phyloP scores from a whole-genome alignment of 2,888 invertebrate genomes.

The Perizoma flavofasciatum region DNA sequence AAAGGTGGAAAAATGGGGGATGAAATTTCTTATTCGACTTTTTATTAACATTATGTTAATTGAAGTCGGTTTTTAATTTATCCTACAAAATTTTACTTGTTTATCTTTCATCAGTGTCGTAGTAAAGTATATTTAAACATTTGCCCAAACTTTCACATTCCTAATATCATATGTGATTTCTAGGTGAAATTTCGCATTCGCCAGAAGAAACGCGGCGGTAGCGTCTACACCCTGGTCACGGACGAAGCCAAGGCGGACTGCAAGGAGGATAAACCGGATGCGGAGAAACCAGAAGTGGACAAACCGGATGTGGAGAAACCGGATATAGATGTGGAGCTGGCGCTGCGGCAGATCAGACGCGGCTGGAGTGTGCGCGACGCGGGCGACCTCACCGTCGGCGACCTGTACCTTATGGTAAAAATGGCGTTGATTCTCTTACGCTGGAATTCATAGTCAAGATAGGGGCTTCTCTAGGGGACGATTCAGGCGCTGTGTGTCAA shows the following conservation, averaged over 20 bases:
- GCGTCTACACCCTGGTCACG: slow-evolving; percentile 64
- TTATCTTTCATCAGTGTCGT: too few species aligned
- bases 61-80: too few species aligned
- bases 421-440: not conserved
- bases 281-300: slow-evolving; percentile 50
- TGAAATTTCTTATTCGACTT: too few species aligned
- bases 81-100: too few species aligned
- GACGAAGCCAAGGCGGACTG: slow-evolving; percentile 52
- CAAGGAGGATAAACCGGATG: slow-evolving; percentile 46
- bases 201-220: slow-evolving; percentile 73
- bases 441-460: too few species aligned
- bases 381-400: slow-evolving; percentile 93
- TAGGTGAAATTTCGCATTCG: slow-evolving; percentile 69
- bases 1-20: too few species aligned
- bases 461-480: too few species aligned
- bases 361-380: slow-evolving; percentile 93
- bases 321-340: slow-evolving; percentile 66
- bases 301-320: slow-evolving; percentile 44
- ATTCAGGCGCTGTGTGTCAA: too few species aligned
- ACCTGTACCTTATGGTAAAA: slow-evolving; percentile 92
- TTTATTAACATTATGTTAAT: too few species aligned
- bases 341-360: slow-evolving; percentile 74
- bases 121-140: too few species aligned
- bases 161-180: not conserved
- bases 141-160: not conserved